Base-by-base conservation (phyloP, 2,888 invertebrate species). In the Marronus borbonicus region DNA sequence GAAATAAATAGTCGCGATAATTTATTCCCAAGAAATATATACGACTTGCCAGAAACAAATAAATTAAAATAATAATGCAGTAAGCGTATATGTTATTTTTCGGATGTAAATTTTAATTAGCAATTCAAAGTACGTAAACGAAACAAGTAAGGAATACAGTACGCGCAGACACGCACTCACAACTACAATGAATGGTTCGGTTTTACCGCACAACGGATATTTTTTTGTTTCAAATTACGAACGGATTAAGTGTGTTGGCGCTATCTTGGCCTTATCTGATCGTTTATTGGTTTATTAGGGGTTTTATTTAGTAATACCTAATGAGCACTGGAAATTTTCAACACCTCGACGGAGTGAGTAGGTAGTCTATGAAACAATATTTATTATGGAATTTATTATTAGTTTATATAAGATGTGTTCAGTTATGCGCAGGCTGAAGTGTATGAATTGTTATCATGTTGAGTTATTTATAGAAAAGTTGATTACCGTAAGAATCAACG, bases 61-160 rank as follows among this genome's bases (percentile, higher is more conserved):
- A 76, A 76, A 77, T 77, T 77, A 77, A 70, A 77, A 77, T 77
- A 77, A 76, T 76, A 77, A 77, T 77, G 77, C 77, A 60, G 28
- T 58, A 31, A 70, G 64, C 77, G 77, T 77, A 77, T 77, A 70
- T 69, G 77, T 77, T 77, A 77, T 77, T 77, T 77, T 70, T 76
- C 76, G 76, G 76, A 76, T 76, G 77, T 70, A 77, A 70, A 70
- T 77, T 70, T 72, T 60, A 72, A 72, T 72, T 66, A 76, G 65
- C 66, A 76, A 76, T 76, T 76, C 76, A 76, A 76, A 68, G 44
- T 65, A 68, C 76, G 76, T 68, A 66, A 70, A 69, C 20, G 50
- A 77, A 49, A 77, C 69, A 69, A 69, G 70, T 69, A 50, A 64
- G 62, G 69, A 77, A 77, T 77, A 77, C 58, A 36, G 72, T 44